A percentile compares a stretch with the other conserved stretches of the same genome.
Evolutionary conservation across 1,140 invertebrate species (phyloP).

Genomic region (Hyles vespertilio): DNA sequence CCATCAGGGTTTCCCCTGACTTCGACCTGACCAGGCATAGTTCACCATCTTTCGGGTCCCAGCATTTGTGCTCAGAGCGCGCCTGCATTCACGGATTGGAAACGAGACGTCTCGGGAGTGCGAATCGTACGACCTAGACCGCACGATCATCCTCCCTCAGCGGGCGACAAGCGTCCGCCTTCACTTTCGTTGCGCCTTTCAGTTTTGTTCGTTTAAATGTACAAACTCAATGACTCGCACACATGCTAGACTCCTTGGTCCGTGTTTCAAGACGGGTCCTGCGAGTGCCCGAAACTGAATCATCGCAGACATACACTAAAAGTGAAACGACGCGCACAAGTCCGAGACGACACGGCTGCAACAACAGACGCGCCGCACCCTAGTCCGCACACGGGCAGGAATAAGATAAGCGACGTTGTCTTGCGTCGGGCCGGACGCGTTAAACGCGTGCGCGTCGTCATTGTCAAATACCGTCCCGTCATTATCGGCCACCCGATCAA

Average conservation of each 20-base stretch:
- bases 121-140: slow-evolving; percentile 59
- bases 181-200: slow-evolving; percentile 83
- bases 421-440: slow-evolving; percentile 50
- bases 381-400: slow-evolving; percentile 32
- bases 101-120: slow-evolving; percentile 74
- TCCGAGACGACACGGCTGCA: slow-evolving; percentile 66
- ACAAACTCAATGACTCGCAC: slow-evolving; percentile 83
- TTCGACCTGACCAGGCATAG: slow-evolving; percentile 92
- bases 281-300: slow-evolving; percentile 79
- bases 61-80: slow-evolving; percentile 84
- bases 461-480: slow-evolving; percentile 37
- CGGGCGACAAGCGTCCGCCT: slow-evolving; percentile 55
- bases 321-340: slow-evolving; percentile 41
- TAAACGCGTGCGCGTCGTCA: slow-evolving; percentile 63
- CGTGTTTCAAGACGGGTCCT: slow-evolving; percentile 95
- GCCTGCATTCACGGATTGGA: slow-evolving; percentile 68
- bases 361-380: slow-evolving; percentile 49
- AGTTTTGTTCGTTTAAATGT: slow-evolving; percentile 62
- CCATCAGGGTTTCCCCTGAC: slow-evolving; percentile 92
- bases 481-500: slow-evolving; percentile 35
- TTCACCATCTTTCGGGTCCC: slow-evolving; percentile 94
- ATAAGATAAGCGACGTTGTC: slow-evolving; percentile 35
- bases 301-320: slow-evolving; percentile 67
- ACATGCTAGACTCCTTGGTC: slow-evolving; percentile 93
- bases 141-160: slow-evolving; percentile 71